A percentile compares a stretch with the other conserved stretches of the same genome.
phyloP scores from a whole-genome alignment of 2,113 vertebrate species.

The Acinonyx jubatus region DNA sequence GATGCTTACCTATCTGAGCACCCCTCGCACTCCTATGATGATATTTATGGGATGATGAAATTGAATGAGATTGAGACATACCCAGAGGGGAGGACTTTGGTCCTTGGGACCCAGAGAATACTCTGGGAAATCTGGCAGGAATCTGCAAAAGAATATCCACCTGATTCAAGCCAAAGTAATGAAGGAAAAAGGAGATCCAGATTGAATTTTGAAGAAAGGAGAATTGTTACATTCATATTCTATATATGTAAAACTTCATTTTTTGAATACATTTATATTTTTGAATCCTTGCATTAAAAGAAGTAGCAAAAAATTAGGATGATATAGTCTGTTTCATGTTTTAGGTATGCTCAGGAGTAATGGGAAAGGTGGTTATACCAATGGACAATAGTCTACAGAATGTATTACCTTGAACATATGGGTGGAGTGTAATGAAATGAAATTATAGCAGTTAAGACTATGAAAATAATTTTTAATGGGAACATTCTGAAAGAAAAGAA shows the following conservation, averaged over 20 bases:
- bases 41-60: not conserved
- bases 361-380: not conserved
- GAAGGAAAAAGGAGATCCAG: not conserved
- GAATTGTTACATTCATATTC: not conserved
- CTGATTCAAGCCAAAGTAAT: not conserved
- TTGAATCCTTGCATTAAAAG: not conserved
- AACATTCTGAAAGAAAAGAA: not conserved
- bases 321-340: no score
- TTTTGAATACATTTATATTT: not conserved
- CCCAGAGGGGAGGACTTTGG: not conserved
- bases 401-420: not conserved
- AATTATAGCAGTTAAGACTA: not conserved
- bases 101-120: not conserved
- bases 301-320: not conserved
- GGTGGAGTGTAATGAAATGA: not conserved
- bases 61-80: not conserved
- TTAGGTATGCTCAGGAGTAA: not conserved
- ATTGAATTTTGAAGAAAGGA: not conserved
- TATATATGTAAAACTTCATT: not conserved
- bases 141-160: fast-evolving
- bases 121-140: not conserved
- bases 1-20: no score
- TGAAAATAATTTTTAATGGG: not conserved
- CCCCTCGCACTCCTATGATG: not conserved
- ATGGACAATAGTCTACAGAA: not conserved